A percentile compares a stretch with the other conserved stretches of the same genome.
Conservation (phyloP, 1,140 invertebrate genomes). For the Drosophila novamexicana region DNA sequence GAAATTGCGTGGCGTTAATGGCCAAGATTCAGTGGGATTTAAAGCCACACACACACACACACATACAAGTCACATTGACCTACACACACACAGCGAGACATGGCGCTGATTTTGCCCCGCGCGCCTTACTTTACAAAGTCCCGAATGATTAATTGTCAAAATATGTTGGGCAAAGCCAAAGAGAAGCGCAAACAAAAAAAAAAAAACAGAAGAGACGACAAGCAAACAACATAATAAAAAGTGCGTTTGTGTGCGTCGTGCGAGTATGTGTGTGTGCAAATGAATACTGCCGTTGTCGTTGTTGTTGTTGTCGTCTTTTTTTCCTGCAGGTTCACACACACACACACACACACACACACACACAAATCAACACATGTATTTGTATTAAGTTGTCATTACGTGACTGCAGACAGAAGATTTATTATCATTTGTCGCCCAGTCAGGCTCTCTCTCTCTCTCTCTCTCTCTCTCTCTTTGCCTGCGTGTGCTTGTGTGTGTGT, state of each 20-base stretch:
- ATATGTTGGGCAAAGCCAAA: constrained; percentile 71
- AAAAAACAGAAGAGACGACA: constrained; percentile 26
- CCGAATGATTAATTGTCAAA: constrained; percentile 82
- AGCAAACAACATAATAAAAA: constrained; percentile 76
- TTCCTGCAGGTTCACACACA: neutral
- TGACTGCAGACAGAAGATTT: constrained; percentile 84
- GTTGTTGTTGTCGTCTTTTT: neutral
- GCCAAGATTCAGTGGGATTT: constrained; percentile 51
- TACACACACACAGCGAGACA: constrained; percentile 62
- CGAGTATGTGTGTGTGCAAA: constrained; percentile 47
- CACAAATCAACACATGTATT: constrained; percentile 66
- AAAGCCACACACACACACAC: constrained; percentile 37
- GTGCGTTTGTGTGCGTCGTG: constrained; percentile 46
- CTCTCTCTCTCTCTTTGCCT: neutral
- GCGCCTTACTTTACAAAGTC: constrained; percentile 32
- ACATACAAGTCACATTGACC: constrained; percentile 72
- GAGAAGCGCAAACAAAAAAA: constrained; percentile 4
- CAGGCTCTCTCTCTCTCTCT: constrained; percentile 24
- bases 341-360: constrained; percentile 27
- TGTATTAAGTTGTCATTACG: constrained; percentile 84
- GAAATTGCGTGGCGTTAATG: constrained; percentile 58
- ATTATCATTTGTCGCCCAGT: constrained; percentile 72
- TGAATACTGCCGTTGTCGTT: constrained; percentile 10
- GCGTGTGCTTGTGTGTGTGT: constrained; percentile 16
- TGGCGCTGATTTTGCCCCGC: constrained; percentile 52